A percentile compares a stretch with the other conserved stretches of the same genome.
These are phyloP conservation scores for Agraylea sexmaculata DNA, from an alignment of 1,140 invertebrate species.

Conservation along the genomic window DNA sequence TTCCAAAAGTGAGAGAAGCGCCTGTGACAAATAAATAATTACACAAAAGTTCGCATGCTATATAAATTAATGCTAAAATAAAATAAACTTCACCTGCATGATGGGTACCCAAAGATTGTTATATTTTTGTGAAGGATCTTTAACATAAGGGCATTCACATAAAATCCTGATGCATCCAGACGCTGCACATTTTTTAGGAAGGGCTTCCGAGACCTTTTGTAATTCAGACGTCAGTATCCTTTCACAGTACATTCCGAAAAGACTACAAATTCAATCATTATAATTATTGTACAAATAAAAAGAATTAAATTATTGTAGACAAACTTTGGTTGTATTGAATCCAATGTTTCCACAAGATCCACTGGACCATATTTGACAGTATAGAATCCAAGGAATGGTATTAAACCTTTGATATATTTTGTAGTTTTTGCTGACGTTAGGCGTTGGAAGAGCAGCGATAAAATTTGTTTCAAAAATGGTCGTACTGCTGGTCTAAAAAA, in stretches of 20 bases:
- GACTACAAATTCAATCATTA: constrained; percentile 42
- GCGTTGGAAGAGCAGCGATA: constrained; percentile 82
- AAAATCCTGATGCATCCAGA: constrained; percentile 80
- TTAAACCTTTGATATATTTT: constrained; percentile 80
- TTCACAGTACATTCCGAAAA: constrained; percentile 92
- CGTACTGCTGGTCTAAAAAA: constrained; percentile 50
- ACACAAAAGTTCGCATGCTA: constrained; percentile 3
- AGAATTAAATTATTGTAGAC: constrained; percentile 22
- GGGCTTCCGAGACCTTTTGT: constrained; percentile 69
- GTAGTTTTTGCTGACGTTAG: constrained; percentile 87
- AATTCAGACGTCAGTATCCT: constrained; percentile 75
- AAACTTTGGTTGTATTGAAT: constrained; percentile 77
- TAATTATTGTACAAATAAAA: neutral
- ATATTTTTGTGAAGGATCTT: constrained; percentile 47
- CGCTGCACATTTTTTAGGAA: constrained; percentile 80
- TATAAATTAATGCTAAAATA: constrained; percentile 1
- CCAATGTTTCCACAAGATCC: constrained; percentile 63
- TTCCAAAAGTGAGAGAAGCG: constrained; percentile 78
- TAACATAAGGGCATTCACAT: constrained; percentile 57
- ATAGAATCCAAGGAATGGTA: constrained; percentile 84
- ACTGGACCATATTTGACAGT: constrained; percentile 63
- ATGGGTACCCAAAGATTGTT: constrained; percentile 47
- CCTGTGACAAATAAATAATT: constrained; percentile 44
- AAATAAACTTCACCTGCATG: constrained; percentile 43
- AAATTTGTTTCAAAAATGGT: constrained; percentile 77